Evolutionary conservation across 2,888 invertebrate species (phyloP), one percentile per base, ranked within the genome.

Genomic region (Andrena bicolor): DNA sequence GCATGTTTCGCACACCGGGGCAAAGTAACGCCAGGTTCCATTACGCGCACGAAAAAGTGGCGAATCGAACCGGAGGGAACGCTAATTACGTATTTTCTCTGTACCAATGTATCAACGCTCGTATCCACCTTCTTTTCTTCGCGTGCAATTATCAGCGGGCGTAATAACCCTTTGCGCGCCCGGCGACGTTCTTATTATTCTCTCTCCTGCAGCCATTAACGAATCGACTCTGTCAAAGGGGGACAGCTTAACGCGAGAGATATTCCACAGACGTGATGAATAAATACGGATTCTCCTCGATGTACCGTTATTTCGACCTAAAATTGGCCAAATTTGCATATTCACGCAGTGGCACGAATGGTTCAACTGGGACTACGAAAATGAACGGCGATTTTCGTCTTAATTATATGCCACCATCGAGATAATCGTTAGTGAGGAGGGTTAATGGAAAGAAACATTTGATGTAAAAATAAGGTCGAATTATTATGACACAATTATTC

Each of bases 61-160:
- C 76, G 84, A 87, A 87, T 86, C 85, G 85, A 79, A 64, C 63
- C 63, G 79, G 85, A 85, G 88, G 79, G 78, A 85, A 89, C 84
- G 84, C 72, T 87, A 90, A 91, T 91, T 90, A 87, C 83, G 89
- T 88, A 89, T 88, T 89, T 90, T 88, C 80, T 82, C 74, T 81
- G 77, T 82, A 83, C 76, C 78, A 68, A 74, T 53, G 69, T 83
- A 76, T 87, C 80, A 79, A 71, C 82, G 66, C 80, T 86, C 79
- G 41, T 58, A 70, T 53, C 49, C 48, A 60, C 58, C 63, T 63
- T 41, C 41, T 41, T 41, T 23, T 32, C 51, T 28, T 70, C 64
- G 53, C 66, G 61, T 53, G 51, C 78, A 58, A 60, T 76, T 73
- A 84, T 77, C 68, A 63, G 53, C 35, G 35, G 32, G 51, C 23